phyloP scores from a whole-genome alignment of 2,888 invertebrate genomes.

The Drosophila infuscata region DNA sequence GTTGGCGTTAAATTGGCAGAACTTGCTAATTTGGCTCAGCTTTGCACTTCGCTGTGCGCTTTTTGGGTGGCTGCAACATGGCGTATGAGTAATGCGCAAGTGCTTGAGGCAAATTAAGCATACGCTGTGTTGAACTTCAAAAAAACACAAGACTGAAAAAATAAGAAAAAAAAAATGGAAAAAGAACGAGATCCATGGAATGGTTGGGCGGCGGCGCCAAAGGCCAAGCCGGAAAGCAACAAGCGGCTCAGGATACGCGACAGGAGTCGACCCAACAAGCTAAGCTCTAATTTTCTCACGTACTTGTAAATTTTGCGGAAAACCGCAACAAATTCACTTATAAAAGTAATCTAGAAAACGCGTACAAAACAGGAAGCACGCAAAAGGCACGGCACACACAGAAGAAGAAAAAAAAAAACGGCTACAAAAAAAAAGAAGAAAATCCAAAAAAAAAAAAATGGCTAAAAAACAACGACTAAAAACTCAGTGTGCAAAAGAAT shows the following conservation, averaged over 20 bases:
- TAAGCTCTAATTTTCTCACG: slow-evolving; percentile 80
- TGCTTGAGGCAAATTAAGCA: slow-evolving; percentile 49
- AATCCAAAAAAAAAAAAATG: slow-evolving; percentile 15
- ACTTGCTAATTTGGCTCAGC: slow-evolving; percentile 61
- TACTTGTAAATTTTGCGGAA: slow-evolving; percentile 81
- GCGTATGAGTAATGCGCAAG: slow-evolving; percentile 57
- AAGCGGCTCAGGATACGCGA: slow-evolving; percentile 55
- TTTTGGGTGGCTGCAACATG: slow-evolving; percentile 36
- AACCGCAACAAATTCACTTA: slow-evolving; percentile 80
- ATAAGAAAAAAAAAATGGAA: neutral
- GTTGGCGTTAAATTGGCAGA: slow-evolving; percentile 64
- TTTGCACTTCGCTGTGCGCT: slow-evolving; percentile 29
- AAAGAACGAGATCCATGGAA: neutral
- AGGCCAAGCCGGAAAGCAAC: slow-evolving; percentile 55
- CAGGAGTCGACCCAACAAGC: slow-evolving; percentile 48
- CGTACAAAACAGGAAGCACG: slow-evolving; percentile 75
- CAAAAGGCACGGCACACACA: slow-evolving; percentile 40
- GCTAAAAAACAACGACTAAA: slow-evolving; percentile 44
- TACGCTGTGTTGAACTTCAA: slow-evolving; percentile 53
- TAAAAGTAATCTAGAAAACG: slow-evolving; percentile 80
- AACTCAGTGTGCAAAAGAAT: slow-evolving; percentile 64
- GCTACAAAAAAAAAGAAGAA: slow-evolving; percentile 17
- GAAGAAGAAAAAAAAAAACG: slow-evolving; percentile 9
- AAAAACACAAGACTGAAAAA: neutral
- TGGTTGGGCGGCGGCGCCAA: neutral